Evolutionary conservation across 2,888 invertebrate species (phyloP).

Genomic region (Euzetes globulus): DNA sequence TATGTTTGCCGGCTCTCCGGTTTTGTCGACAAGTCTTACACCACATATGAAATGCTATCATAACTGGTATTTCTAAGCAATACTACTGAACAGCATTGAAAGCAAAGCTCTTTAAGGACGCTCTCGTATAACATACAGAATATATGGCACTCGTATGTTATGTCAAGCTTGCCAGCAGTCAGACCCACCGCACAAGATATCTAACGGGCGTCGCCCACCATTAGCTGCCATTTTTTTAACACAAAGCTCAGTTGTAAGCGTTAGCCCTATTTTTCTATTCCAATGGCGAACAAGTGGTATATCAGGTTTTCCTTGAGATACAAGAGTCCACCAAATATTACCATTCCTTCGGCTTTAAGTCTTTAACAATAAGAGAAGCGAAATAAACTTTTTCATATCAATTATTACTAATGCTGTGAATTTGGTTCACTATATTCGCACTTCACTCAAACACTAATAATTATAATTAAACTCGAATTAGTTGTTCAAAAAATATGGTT

Average conservation of each 20-base stretch:
- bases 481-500: neutral
- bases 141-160: constrained; percentile 1
- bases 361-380: neutral
- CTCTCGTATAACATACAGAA: neutral
- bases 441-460: neutral
- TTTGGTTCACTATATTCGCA: constrained; percentile 8
- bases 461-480: constrained; percentile 2
- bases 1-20: constrained; percentile 8
- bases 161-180: neutral
- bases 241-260: neutral
- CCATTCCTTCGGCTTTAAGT: neutral
- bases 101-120: neutral
- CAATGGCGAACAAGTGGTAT: neutral
- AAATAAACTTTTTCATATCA: neutral
- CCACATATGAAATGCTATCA: neutral
- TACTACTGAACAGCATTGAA: neutral
- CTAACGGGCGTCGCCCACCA: constrained; percentile 2
- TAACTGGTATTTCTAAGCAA: neutral
- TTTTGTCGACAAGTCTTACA: constrained; percentile 6
- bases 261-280: neutral
- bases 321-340: neutral
- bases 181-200: neutral
- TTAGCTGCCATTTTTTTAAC: neutral
- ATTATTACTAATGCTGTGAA: neutral
- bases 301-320: neutral